A percentile compares a stretch with the other conserved stretches of the same genome.
phyloP scores from a whole-genome alignment of 2,797 vertebrate species.

The Todus mexicanus region DNA sequence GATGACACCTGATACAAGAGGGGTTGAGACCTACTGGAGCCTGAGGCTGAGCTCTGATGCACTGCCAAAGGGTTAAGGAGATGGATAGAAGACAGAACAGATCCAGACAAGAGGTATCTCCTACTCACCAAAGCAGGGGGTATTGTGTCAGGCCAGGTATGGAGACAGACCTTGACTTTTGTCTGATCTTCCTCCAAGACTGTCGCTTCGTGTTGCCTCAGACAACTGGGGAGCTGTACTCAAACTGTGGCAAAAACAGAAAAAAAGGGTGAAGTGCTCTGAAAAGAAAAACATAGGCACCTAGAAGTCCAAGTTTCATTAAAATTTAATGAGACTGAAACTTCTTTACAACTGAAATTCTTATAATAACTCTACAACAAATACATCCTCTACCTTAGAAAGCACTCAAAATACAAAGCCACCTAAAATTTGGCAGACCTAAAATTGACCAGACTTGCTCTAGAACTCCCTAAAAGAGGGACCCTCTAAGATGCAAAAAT shows the following conservation, averaged over 20 bases:
- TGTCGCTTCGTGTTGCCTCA: neutral
- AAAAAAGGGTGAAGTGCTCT: neutral
- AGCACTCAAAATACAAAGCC: neutral
- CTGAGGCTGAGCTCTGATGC: neutral
- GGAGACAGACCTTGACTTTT: neutral
- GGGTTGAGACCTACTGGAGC: neutral
- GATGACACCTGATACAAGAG: neutral
- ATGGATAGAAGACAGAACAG: neutral
- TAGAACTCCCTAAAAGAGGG: neutral
- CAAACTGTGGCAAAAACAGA: neutral
- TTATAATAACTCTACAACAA: neutral
- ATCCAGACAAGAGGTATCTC: neutral
- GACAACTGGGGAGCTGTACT: neutral
- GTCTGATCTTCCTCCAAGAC: neutral
- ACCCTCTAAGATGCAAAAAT: neutral
- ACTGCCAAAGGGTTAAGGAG: neutral
- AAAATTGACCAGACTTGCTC: neutral
- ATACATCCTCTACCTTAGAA: neutral
- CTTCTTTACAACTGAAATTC: neutral
- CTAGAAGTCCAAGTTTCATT: neutral
- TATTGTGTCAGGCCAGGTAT: neutral
- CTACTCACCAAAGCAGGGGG: neutral
- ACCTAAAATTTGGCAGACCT: neutral
- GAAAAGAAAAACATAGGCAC: neutral
- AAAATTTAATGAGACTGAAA: neutral